phyloP scores from a whole-genome alignment of 2,797 vertebrate species.

The Tokudaia muenninki region DNA sequence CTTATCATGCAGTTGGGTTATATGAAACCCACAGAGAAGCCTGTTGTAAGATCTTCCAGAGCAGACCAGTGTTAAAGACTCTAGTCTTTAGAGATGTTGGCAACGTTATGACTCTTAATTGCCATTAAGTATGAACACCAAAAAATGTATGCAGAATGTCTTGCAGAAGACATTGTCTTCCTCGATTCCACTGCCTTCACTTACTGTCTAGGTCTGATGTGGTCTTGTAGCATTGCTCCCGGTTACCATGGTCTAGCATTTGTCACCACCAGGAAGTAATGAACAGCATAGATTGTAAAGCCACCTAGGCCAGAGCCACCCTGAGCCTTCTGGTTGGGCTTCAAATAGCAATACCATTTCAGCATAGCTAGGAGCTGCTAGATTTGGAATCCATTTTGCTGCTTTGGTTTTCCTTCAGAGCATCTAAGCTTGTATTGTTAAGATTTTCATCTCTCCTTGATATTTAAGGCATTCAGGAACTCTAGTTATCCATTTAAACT shows the following conservation, averaged over 20 bases:
- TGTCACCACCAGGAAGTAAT: not conserved
- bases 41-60: not conserved
- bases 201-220: not conserved
- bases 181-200: not conserved
- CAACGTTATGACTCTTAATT: not conserved
- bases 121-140: not conserved
- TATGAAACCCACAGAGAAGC: not conserved
- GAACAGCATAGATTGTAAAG: slow-evolving; percentile 3
- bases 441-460: slow-evolving; percentile 74
- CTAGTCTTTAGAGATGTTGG: not conserved
- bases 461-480: slow-evolving; percentile 31
- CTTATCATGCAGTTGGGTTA: not conserved
- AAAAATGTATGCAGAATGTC: not conserved
- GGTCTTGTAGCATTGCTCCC: not conserved
- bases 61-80: not conserved
- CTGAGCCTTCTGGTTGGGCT: not conserved
- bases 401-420: slow-evolving; percentile 67
- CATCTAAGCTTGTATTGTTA: slow-evolving; percentile 38
- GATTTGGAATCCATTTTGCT: not conserved
- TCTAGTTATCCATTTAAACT: slow-evolving; percentile 45
- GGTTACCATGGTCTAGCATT: not conserved
- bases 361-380: not conserved
- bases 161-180: not conserved
- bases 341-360: not conserved
- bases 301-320: not conserved